Base-by-base conservation (phyloP, 1,140 invertebrate species). In the Cheumatopsyche charites region DNA sequence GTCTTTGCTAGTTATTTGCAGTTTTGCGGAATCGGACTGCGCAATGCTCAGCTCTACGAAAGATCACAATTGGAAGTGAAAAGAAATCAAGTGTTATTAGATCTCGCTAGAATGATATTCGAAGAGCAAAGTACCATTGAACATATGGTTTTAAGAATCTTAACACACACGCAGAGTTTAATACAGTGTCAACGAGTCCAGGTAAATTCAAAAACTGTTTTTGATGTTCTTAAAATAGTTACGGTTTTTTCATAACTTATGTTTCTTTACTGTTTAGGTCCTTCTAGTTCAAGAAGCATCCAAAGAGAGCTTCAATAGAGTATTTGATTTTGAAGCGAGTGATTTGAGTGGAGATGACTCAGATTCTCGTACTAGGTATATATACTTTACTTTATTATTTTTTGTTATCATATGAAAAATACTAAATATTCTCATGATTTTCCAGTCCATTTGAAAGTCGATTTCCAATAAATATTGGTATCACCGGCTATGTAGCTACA, bases 51-150 rank as follows among this genome's bases (percentile, higher is more conserved):
- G 81, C 86, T 97, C 3, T 98, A 96, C 82, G 94, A 98, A 82
- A 90, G 94, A 78, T 97, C 94, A 73, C 92, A 96, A 80, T 83
- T 97, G 77, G 96, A 98, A 85, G 94, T 97, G 70, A 95, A 95
- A 82, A 86, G 96, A 77, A 98, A 97, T 85, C 95, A 98, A 87
- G 95, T 98, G 61, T 84, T 98, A 12, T 83, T 98, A 67, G 95
- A 98, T 81, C 84, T 98, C 78, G 96, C 95, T 1, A 87, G 95
- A 76, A 96, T 97, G 91, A 95, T 98, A 77, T 98, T 98, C 81
- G 95, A 97, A 80, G 95, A 98, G 81, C 96, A 98, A 83, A 96
- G 93, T 82, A 97, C 95, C 75, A 95, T 98, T 76, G 95, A 97
- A 79, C 93, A 94, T 79, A 94, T 97, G 87, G 95, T 98, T 72